Base-by-base conservation (phyloP, 92 coral and sea anemone genomes). In the Actinostola sp. region DNA sequence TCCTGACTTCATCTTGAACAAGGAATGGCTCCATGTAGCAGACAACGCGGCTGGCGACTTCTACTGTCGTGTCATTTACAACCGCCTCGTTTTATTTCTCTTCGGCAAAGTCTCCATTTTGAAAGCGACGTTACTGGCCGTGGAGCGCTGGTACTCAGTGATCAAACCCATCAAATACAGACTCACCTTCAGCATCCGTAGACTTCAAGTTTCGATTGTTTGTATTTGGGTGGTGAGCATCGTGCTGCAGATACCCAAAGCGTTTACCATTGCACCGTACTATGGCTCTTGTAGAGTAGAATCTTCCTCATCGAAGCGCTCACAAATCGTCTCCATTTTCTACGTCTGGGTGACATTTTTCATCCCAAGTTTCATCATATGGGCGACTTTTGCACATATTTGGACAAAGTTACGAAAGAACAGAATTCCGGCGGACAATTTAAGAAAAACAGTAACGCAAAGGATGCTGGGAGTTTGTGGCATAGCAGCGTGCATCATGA, bases 401-500 rank as follows among this genome's bases (percentile, higher is more conserved):
- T 56, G 77, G 67, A 50, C 49, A 2, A 41, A 59, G 12, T 28
- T 78, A 17, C 66, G 48, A 20, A 78, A 34, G 66, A 33, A 15
- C 3, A 27, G 38, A 13, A 16, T 42, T 12, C 55, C 28, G 14
- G 1, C 52, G 14, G 63, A 66, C 7, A 21, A 61, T 30, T 15
- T 14, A 6, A 16, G 77, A 38, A 26, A 48, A 58, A 69, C 59
- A 20, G 76, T 42, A 0, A 58, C 73, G 59, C 76, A 70, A 25
- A 70, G 63, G 19, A 46, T 87, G 12, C 52, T 87, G 70, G 87
- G 84, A 76, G 83, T 87, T 81, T 87, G 92, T 66, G 92, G 81
- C 23, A 27, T 77, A 26, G 83, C 92, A 0, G 85, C 92, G n/a
- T 70, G 60, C 3, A 72, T 84, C 12, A 58, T 87, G 75, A 81